Evolutionary conservation across 2,888 invertebrate genomes (phyloP), one percentile per base, ranked within the genome.

Genomic region (Mesoligia furuncula): DNA sequence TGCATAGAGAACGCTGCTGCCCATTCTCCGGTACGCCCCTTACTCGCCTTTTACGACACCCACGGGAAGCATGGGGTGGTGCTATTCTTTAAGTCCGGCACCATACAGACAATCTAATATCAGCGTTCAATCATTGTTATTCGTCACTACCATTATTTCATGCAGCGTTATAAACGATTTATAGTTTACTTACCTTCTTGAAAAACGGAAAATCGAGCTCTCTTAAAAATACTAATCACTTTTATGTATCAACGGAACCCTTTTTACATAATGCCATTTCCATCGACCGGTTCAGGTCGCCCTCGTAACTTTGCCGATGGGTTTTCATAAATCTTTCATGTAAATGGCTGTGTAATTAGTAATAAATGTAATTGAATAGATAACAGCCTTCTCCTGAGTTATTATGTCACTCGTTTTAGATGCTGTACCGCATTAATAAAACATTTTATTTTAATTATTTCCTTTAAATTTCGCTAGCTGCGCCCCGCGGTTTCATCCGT

Each of bases 321-420:
- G 80, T 89, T 90, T 89, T 90, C 89, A 92, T 92, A 91, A 93
- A 91, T 92, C 88, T 89, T 88, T 76, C 87, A 83, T 85, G 83
- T 82, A 84, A 89, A 87, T 83, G 85, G 86, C 75, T 85, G 77
- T 80, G 84, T 89, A 90, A 90, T 90, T 90, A 90, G 81, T 85
- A 88, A 89, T 88, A 86, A 88, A 90, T 85, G 86, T 90, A 91
- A 92, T 92, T 91, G 90, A 90, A 90, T 88, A 88, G 91, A 92
- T 92, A 92, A 89, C 86, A 84, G 86, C 82, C 84, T 17, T 36
- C 64, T 9, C 69, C 24, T 77, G 73, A 80, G 62, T 73, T 80
- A 80, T 83, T 36, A 70, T 48, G 36, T 71, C 76, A 75, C 42
- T 20, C 59, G 42, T 59, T 75, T 77, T 61, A 67, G 51, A 79